Conservation (phyloP, 2,113 vertebrate species). For the rat (Rattus norvegicus) region GRCr8 NC_086037.1:65528501-65529000, state of each 20-base stretch:
- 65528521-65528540: not conserved
- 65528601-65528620: not conserved
- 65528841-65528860: not conserved
- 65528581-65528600: not conserved
- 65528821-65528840: not conserved
- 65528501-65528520: not conserved
- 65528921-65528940: not conserved
- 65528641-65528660: not conserved
- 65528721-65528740: slow-evolving; percentile 77
- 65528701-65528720: slow-evolving; percentile 54
- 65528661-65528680: not conserved
- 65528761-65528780: not conserved
- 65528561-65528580: not conserved
- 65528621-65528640: no score
- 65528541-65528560: not conserved
- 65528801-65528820: fast-evolving
- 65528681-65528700: not conserved
- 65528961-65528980: fast-evolving
- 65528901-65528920: no score
- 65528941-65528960: no score
- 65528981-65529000: not conserved
- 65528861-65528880: no score
- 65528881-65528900: not conserved
- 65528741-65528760: slow-evolving; percentile 75
- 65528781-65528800: fast-evolving